These are phyloP conservation scores for Drosophila pullipes DNA, from an alignment of 2,888 invertebrate species.

Conservation along the genomic window DNA sequence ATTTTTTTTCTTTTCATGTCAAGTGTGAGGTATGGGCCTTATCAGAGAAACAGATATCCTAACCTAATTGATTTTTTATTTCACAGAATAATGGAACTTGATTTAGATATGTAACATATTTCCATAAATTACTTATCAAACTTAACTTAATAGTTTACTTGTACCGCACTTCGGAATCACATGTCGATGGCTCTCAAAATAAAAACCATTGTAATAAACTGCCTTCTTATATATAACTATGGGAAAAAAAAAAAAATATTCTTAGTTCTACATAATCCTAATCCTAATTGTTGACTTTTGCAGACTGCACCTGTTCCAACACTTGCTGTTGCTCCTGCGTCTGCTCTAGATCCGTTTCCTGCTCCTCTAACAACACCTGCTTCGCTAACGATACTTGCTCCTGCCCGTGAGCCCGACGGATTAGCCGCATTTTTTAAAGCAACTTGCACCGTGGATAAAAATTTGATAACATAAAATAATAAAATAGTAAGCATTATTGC, in stretches of 20 bases:
- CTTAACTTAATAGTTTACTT: background rate
- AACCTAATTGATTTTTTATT: background rate
- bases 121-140: background rate
- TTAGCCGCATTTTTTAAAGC: too few species aligned
- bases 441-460: background rate
- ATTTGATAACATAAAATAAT: background rate
- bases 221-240: background rate
- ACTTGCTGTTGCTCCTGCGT: constrained; percentile 43
- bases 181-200: background rate
- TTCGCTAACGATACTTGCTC: constrained; percentile 25
- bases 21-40: background rate
- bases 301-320: constrained; percentile 13
- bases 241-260: background rate
- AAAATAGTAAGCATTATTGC: background rate
- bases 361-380: constrained; percentile 17
- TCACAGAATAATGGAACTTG: too few species aligned
- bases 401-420: background rate
- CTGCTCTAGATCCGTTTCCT: constrained; percentile 40
- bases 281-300: background rate
- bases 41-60: background rate
- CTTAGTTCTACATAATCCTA: background rate
- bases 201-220: background rate
- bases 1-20: background rate
- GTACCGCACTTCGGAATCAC: background rate
- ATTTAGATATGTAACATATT: background rate